Evolutionary conservation across 2,888 invertebrate genomes (phyloP).

Genomic region (Ashinkailepas kermadecensis): DNA sequence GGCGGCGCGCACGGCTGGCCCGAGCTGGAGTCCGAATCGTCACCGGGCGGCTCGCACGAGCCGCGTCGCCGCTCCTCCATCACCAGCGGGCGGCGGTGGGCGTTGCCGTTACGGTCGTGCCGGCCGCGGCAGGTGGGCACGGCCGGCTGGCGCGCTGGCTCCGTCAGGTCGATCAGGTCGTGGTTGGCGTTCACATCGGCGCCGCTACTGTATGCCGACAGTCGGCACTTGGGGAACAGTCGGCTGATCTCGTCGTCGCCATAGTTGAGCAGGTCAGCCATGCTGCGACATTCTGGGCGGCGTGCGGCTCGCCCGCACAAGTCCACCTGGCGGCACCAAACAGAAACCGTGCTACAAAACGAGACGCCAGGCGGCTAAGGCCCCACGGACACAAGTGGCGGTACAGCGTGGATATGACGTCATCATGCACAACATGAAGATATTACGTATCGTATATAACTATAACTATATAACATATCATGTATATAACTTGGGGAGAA

Average conservation of each 20-base stretch:
- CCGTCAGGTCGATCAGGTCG: constrained; percentile 3
- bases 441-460: too few species aligned
- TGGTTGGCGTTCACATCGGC: constrained; percentile 33
- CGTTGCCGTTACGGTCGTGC: not conserved
- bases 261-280: constrained; percentile 21
- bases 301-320: not conserved
- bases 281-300: not conserved
- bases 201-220: constrained; percentile 23
- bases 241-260: constrained; percentile 66
- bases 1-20: constrained; percentile 43
- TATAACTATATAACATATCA: too few species aligned
- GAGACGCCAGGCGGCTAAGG: not conserved
- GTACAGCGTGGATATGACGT: not conserved
- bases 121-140: not conserved
- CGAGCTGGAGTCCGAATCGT: constrained; percentile 54
- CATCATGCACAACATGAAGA: too few species aligned
- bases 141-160: constrained; percentile 5
- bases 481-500: too few species aligned
- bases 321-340: not conserved
- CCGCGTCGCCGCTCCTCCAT: constrained; percentile 38
- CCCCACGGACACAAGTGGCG: not conserved
- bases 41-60: constrained; percentile 42
- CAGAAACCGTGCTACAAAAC: too few species aligned
- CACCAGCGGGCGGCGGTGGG: constrained; percentile 33
- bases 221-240: constrained; percentile 76